Base-by-base conservation (phyloP, 2,888 invertebrate genomes). In the Norana najaformis region DNA sequence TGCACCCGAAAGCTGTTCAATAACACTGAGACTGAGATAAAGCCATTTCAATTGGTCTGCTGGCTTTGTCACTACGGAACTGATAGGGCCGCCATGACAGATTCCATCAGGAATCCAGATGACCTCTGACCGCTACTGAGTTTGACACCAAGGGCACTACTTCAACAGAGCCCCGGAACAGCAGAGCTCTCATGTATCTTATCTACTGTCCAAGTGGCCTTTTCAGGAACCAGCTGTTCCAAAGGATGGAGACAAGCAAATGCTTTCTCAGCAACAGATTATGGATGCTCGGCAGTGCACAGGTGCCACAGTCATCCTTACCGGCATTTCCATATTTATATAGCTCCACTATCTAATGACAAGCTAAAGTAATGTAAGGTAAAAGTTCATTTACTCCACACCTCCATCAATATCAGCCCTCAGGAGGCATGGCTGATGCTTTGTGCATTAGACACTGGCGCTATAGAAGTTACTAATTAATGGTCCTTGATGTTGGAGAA, bases 41-140 rank as follows among this genome's bases (percentile, higher is more conserved):
- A 47, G n/a, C 69, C 69, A n/a, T n/a, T 69, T 16, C 30, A 16
- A n/a, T 69, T 11, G 30, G 69, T n/a, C 69, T 69, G 69, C 69
- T 69, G 69, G 30, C 69, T 69, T 1, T n/a, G n/a, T 69, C 69
- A 69, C n/a, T n/a, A n/a, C 69, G 69, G 30, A n/a, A 69, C 69
- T n/a, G 69, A 69, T 69, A 69, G 69, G 30, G 69, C n/a, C 69
- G 69, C n/a, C 69, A n/a, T 69, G 69, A 69, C 69, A 69, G n/a
- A 4, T n/a, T 30, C 69, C 69, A n/a, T n/a, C 69, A n/a, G 30
- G 3, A 69, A 41, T 47, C 47, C 69, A 0, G 8, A 3, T 16
- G 69, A 69, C 69, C 69, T 69, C n/a, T 69, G 69, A 69, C 69
- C 69, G 11, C 0, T 11, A n/a, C 69, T n/a, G 69, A n/a, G 69